phyloP scores from a whole-genome alignment of 2,113 vertebrate species.

The Vimba vimba region DNA sequence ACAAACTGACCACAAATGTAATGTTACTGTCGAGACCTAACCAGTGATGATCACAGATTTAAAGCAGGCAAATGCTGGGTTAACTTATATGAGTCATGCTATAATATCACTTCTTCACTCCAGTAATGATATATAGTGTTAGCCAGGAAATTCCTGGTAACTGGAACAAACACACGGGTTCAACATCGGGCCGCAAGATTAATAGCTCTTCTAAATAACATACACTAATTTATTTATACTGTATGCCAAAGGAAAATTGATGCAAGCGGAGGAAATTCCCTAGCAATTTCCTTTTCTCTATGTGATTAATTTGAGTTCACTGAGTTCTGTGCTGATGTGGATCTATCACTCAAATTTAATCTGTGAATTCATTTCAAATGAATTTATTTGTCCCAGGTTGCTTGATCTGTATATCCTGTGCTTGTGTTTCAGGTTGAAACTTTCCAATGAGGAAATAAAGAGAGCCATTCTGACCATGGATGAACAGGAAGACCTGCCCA shows the following conservation, averaged over 20 bases:
- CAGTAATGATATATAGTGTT: constrained; percentile 21
- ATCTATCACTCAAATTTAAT: constrained; percentile 16
- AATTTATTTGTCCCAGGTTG: constrained; percentile 39
- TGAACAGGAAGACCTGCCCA: constrained; percentile 96
- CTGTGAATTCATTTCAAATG: constrained; percentile 9
- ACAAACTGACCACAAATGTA: constrained; percentile 15
- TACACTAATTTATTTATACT: constrained; percentile 19
- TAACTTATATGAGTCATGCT: constrained; percentile 5
- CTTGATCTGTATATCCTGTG: constrained; percentile 38
- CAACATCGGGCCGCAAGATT: constrained; percentile 13
- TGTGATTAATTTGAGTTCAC: constrained; percentile 16
- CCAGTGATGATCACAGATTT: constrained; percentile 5
- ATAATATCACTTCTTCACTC: constrained; percentile 9
- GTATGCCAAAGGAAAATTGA: constrained; percentile 20
- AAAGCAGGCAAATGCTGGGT: not conserved
- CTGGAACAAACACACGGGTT: constrained; percentile 39
- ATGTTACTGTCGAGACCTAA: not conserved
- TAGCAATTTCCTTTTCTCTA: not conserved
- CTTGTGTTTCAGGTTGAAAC: constrained; percentile 85
- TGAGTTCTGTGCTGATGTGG: constrained; percentile 10
- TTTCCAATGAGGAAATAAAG: constrained; percentile 98
- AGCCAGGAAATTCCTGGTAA: constrained; percentile 35
- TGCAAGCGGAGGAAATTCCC: constrained; percentile 24
- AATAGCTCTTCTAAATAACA: constrained; percentile 28
- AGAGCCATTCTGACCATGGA: constrained; percentile 98